These are phyloP conservation scores for Hippopotamus amphibius DNA, from an alignment of 2,113 vertebrate species.

Conservation along the genomic window DNA sequence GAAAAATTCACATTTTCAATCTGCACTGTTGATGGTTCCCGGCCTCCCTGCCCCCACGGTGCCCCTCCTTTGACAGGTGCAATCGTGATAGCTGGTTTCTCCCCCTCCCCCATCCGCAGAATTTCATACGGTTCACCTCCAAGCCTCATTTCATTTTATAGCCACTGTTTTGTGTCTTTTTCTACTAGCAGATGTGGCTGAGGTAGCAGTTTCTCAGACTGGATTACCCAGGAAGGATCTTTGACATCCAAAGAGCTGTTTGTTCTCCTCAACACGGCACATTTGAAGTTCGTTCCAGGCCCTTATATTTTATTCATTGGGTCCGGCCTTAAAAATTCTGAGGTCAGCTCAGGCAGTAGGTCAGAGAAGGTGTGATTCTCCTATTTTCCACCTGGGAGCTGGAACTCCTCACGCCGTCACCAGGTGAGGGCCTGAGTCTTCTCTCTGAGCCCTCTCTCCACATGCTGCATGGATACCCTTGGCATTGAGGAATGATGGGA, in stretches of 20 bases:
- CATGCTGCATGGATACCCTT: neutral
- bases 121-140: neutral
- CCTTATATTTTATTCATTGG: conserved; percentile 20
- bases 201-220: neutral
- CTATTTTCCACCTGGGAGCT: neutral
- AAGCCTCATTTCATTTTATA: conserved; percentile 42
- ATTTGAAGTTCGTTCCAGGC: neutral
- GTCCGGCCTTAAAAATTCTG: neutral
- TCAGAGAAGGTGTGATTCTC: neutral
- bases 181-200: neutral
- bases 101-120: neutral
- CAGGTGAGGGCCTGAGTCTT: neutral
- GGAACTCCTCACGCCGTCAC: rapidly evolving
- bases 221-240: neutral
- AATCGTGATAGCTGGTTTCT: neutral
- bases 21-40: neutral
- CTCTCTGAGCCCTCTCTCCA: neutral
- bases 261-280: neutral
- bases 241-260: neutral
- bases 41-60: neutral
- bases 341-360: neutral
- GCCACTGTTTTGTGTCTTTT: neutral
- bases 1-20: conserved; percentile 21
- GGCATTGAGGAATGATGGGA: neutral
- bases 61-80: neutral